A percentile compares a stretch with the other conserved stretches of the same genome.
Conservation (phyloP, 2,888 invertebrate species). For the Pycnomerus fuliginosus region DNA sequence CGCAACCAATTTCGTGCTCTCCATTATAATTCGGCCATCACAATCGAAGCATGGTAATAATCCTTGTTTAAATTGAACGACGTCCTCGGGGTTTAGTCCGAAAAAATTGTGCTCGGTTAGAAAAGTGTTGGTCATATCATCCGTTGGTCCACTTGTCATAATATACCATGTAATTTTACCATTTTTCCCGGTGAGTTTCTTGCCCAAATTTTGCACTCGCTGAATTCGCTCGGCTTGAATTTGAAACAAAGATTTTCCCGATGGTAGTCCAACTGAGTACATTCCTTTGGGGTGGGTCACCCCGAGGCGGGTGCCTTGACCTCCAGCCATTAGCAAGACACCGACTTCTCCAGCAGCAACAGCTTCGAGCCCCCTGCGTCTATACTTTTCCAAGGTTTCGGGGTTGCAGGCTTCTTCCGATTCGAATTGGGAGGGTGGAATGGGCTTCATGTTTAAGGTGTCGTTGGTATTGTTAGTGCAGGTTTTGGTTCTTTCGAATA, state of each 20-base stretch:
- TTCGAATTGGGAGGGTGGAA: slow-evolving; percentile 77
- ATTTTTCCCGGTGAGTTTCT: slow-evolving; percentile 60
- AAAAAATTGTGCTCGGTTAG: slow-evolving; percentile 81
- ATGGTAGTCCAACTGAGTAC: slow-evolving; percentile 89
- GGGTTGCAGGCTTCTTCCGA: slow-evolving; percentile 64
- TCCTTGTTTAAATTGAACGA: slow-evolving; percentile 89
- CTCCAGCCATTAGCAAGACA: slow-evolving; percentile 92
- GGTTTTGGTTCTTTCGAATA: slow-evolving; percentile 5
- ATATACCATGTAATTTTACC: slow-evolving; percentile 81
- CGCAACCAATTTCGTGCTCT: slow-evolving; percentile 75
- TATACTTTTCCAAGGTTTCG: slow-evolving; percentile 66
- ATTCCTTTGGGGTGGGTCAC: slow-evolving; percentile 95
- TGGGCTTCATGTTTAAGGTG: slow-evolving; percentile 63
- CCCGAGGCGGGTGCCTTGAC: slow-evolving; percentile 95
- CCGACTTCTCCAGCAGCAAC: slow-evolving; percentile 70
- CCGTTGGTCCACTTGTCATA: slow-evolving; percentile 96
- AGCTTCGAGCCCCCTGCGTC: slow-evolving; percentile 64
- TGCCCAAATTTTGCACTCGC: slow-evolving; percentile 75
- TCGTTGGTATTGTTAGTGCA: neutral
- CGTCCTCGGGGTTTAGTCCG: slow-evolving; percentile 76
- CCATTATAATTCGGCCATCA: slow-evolving; percentile 89
- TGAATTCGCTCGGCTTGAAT: slow-evolving; percentile 92
- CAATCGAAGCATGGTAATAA: slow-evolving; percentile 91
- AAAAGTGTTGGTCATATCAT: slow-evolving; percentile 77
- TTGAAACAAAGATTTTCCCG: slow-evolving; percentile 86